Evolutionary conservation across 2,113 vertebrate species (phyloP).

Genomic region (Pelecanoides urinatrix): DNA sequence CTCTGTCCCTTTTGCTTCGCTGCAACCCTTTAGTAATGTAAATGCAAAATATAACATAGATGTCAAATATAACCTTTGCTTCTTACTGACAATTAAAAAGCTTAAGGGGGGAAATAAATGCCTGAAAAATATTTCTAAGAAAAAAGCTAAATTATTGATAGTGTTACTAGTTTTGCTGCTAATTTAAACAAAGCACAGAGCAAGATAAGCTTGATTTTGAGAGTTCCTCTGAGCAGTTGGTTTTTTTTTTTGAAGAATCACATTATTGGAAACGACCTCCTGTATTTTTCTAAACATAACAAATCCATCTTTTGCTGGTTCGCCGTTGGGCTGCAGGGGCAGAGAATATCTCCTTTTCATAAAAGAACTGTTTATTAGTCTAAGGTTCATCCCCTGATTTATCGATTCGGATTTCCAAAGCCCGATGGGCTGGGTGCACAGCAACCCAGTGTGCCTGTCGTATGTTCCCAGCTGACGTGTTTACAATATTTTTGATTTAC

Average conservation of each 20-base stretch:
- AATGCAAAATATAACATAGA: not conserved
- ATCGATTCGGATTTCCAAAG: slow-evolving; percentile 44
- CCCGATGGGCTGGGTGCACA: not conserved
- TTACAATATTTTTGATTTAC: slow-evolving; percentile 93
- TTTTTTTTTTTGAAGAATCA: not conserved
- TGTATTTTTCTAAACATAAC: not conserved
- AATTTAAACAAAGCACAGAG: not conserved
- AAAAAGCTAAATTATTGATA: not conserved
- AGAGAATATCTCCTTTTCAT: not conserved
- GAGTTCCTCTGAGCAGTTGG: not conserved
- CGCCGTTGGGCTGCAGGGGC: not conserved
- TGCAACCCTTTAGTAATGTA: not conserved
- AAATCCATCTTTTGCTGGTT: not conserved
- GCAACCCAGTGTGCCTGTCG: slow-evolving; percentile 67
- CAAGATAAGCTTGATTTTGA: fast-evolving
- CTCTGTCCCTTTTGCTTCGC: not conserved
- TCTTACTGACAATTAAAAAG: not conserved
- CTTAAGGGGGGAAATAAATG: not conserved
- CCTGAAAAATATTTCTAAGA: not conserved
- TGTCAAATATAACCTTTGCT: not conserved
- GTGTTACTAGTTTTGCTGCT: fast-evolving
- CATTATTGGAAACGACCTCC: not conserved
- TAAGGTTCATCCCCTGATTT: slow-evolving; percentile 61
- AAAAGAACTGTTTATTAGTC: slow-evolving; percentile 38
- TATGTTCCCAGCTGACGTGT: slow-evolving; percentile 81